Evolutionary conservation across 2,797 vertebrate genomes (phyloP), one percentile per base, ranked within the genome.

Genomic region (Siniperca undulata): DNA sequence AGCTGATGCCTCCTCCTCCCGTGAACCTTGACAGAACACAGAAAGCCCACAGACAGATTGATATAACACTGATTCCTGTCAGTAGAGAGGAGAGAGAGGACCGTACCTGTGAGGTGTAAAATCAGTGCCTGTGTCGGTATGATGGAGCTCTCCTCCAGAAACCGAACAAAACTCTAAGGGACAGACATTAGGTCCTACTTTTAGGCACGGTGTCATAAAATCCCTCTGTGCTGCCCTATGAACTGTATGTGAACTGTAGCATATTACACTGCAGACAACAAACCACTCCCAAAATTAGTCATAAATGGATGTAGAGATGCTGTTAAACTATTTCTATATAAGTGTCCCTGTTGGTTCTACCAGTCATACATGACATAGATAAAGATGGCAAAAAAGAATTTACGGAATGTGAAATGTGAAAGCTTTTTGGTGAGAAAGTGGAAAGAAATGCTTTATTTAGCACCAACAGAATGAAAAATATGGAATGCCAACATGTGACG

Each of bases 21-120:
- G 46, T 72, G 69, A 56, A 56, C 62, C 56, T 27, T 56, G 53
- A 67, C 55, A 44, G 62, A 62, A 69, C 74, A 69, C 38, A 56
- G 62, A 3, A 24, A 69, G 24, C 48, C 2, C 36, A 69, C 48
- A 69, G 64, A 48, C 70, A 46, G 7, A 34, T 65, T 59, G 73
- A 78, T 73, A 1, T 61, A 48, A 82, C 68, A 62, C 61, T 30
- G 74, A 60, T 68, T 71, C 60, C 30, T 67, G 46, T 61, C 27
- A 68, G 22, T 7, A 24, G 52, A 42, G 30, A 40, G 42, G 42
- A 59, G 59, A 71, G 68, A n/a, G 19, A 74, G 58, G 19, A 36
- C 42, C 11, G 44, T 44, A 67, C 46, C 69, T 40, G 74, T 22
- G 70, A 73, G 64, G 8, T 50, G 46, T 44, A 44, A 71, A 60